Conservation (phyloP, 2,113 vertebrate species). For the Lichenostomus cassidix region DNA sequence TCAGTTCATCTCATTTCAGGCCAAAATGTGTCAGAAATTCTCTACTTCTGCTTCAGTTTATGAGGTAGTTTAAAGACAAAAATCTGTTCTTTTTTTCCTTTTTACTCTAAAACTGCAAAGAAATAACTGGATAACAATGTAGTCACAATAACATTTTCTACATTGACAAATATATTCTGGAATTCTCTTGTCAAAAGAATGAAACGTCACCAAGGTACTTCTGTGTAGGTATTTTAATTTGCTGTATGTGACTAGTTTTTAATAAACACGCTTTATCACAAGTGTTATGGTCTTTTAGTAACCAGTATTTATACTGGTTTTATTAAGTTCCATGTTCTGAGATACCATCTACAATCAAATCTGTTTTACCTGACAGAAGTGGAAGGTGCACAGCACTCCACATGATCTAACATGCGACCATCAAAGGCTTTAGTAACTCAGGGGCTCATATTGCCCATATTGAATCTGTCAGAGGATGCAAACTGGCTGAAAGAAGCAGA, state of each 20-base stretch:
- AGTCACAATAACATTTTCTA: background rate
- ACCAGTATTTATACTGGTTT: background rate
- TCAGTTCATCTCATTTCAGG: background rate
- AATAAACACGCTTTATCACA: background rate
- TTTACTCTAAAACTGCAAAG: background rate
- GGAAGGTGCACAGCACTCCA: background rate
- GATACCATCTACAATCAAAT: background rate
- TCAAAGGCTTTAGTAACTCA: background rate
- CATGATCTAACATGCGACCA: rapidly evolving
- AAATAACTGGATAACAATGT: background rate
- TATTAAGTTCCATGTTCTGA: background rate
- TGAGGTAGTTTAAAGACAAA: background rate
- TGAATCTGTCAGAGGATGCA: background rate
- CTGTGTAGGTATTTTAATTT: background rate
- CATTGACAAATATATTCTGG: background rate
- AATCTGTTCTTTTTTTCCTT: background rate
- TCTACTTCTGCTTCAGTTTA: background rate
- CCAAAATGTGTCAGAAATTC: background rate
- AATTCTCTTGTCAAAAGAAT: background rate
- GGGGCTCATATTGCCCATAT: no score
- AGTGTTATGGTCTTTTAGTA: background rate
- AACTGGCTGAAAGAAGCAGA: background rate
- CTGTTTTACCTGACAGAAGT: background rate
- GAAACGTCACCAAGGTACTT: background rate
- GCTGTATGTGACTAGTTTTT: background rate